Evolutionary conservation across 2,888 invertebrate species (phyloP).

Genomic region (Caenorhabditis wallacei): DNA sequence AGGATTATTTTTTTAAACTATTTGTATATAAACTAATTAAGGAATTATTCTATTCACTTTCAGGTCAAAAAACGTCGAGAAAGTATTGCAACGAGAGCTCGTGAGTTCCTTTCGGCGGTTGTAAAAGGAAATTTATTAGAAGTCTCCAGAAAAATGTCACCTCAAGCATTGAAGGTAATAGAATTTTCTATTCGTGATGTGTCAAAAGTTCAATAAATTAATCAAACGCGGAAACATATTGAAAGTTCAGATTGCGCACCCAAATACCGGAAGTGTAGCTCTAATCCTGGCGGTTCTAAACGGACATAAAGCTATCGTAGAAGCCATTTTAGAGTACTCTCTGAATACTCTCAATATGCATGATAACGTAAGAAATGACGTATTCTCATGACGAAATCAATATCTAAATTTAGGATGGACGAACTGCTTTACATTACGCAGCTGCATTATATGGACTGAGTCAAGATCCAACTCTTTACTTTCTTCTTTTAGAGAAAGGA

Average conservation of each 20-base stretch:
- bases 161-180: slow-evolving; percentile 61
- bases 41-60: not conserved
- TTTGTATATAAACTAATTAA: no score
- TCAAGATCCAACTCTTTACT: slow-evolving; percentile 66
- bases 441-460: slow-evolving; percentile 75
- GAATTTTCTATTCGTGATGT: not conserved
- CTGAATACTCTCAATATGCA: slow-evolving; percentile 51
- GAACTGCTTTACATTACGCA: slow-evolving; percentile 81
- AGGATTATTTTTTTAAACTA: no score
- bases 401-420: slow-evolving; percentile 72
- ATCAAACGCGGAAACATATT: not conserved
- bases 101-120: slow-evolving; percentile 68
- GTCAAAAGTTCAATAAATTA: not conserved
- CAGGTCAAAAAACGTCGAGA: slow-evolving; percentile 44
- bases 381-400: not conserved
- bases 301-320: slow-evolving; percentile 70
- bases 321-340: slow-evolving; percentile 69
- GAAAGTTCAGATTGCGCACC: slow-evolving; percentile 69
- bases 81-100: slow-evolving; percentile 60
- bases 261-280: slow-evolving; percentile 75
- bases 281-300: slow-evolving; percentile 77
- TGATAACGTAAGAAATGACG: slow-evolving; percentile 62
- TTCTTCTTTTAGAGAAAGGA: slow-evolving; percentile 63
- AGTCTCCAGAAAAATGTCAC: slow-evolving; percentile 65
- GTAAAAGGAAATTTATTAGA: slow-evolving; percentile 61